phyloP scores from a whole-genome alignment of 2,113 vertebrate genomes.

The Scytalopus superciliaris region DNA sequence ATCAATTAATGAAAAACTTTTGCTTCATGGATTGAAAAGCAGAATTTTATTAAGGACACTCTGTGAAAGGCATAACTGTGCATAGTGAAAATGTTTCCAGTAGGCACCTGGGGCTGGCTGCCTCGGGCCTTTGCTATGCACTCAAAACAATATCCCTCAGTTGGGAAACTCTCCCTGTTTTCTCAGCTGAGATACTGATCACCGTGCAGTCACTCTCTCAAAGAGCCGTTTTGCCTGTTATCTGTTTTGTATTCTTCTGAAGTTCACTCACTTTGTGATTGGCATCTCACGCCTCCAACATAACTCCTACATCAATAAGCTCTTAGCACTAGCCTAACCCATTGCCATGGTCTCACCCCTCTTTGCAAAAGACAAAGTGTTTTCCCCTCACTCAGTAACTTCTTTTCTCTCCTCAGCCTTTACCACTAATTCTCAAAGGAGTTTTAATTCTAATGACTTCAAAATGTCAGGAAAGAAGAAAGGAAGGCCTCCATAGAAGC shows the following conservation, averaged over 20 bases:
- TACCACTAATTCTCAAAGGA: neutral
- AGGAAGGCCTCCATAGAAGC: neutral
- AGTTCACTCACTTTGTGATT: neutral
- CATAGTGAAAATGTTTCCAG: neutral
- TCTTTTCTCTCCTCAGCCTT: neutral
- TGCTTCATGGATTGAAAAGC: neutral
- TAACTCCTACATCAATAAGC: neutral
- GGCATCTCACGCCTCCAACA: constrained; percentile 2
- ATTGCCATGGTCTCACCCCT: neutral
- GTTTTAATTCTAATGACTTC: neutral
- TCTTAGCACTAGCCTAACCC: neutral
- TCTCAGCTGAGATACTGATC: neutral
- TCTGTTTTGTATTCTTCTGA: neutral
- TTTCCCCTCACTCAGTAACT: neutral
- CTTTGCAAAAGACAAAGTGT: neutral
- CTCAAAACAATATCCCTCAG: neutral
- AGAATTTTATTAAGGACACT: neutral
- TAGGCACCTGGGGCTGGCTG: neutral
- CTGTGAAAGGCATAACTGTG: neutral
- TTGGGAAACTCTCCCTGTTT: neutral
- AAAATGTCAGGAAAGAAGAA: neutral
- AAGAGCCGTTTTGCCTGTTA: constrained; percentile 6
- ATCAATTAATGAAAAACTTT: neutral
- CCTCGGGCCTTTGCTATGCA: neutral
- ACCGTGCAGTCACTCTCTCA: neutral